Percentiles rank a stretch among this genome's conserved stretches.
phyloP scores from a whole-genome alignment of 2,888 invertebrate genomes.

The Eilema sororculum region DNA sequence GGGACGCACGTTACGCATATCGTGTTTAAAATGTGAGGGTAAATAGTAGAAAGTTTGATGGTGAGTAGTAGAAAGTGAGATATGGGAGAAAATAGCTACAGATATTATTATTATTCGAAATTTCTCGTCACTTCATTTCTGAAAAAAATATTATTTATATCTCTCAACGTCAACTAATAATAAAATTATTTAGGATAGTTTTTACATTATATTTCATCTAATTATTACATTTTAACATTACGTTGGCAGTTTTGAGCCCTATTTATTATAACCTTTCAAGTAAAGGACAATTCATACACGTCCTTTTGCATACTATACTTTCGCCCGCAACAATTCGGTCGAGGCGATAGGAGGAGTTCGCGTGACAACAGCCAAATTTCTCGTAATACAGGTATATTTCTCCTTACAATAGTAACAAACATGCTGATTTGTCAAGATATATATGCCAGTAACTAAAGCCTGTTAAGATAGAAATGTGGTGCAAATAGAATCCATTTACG shows the following conservation, averaged over 20 bases:
- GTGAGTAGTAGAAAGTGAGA: background rate
- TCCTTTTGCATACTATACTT: background rate
- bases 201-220: conserved; percentile 11
- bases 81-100: background rate
- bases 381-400: background rate
- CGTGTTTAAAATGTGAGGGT: background rate
- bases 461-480: no score
- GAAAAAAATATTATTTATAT: background rate
- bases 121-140: background rate
- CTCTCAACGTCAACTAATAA: background rate
- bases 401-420: background rate
- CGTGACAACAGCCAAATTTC: background rate
- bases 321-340: background rate
- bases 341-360: background rate
- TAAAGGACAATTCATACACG: conserved; percentile 6
- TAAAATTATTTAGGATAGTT: background rate
- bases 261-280: conserved; percentile 20
- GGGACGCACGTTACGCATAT: background rate
- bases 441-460: no score
- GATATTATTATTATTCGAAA: background rate
- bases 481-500: no score
- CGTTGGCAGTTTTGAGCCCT: conserved; percentile 25
- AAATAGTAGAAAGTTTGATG: background rate
- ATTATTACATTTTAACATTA: conserved; percentile 17
- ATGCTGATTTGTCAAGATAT: background rate